Evolutionary conservation across 2,888 invertebrate genomes (phyloP), one percentile per base, ranked within the genome.

Genomic region (Pelosia muscerda): DNA sequence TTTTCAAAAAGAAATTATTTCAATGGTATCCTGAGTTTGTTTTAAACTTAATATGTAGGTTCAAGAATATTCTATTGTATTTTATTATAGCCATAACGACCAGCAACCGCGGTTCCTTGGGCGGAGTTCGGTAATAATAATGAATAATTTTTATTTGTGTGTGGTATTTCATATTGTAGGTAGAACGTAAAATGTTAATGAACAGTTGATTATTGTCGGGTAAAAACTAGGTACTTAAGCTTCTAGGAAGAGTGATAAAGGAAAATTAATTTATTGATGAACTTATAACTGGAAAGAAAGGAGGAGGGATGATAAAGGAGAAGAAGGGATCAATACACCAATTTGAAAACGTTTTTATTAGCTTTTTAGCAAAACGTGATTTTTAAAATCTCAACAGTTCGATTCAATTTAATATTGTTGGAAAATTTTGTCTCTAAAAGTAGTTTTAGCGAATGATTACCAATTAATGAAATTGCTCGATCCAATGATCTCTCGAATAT

Each of bases 1-100:
- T 75, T 79, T 81, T 26, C 6, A 74, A 63, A 62, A 65, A 68
- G 42, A 63, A 62, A 63, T 66, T 60, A n/a, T 58, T 59, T 62
- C 53, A 54, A 34, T 38, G 42, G 55, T 60, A 56, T 60, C 56
- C 31, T 64, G 64, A 28, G 26, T 11, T 56, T 28, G 38, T 61
- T 61, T 61, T 22, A 54, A n/a, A 22, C 2, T 15, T 26, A 57
- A 57, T 42, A 25, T 22, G 23, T 42, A 57, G 57, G 28, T 10
- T 22, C 1, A 57, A n/a, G 10, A 6, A 26, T 28, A 22, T 22
- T 57, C n/a, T 19, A 26, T 38, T 38, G 3, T 56, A 23, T 49
- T 15, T 49, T 25, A n/a, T 25, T 56, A 63, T 57, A 22, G 13
- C n/a, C 26, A 42, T 25, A 25, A 55, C 15, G n/a, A 55, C 55